Conservation (phyloP, 2,797 vertebrate species). For the Helicolenus hilgendorfi region DNA sequence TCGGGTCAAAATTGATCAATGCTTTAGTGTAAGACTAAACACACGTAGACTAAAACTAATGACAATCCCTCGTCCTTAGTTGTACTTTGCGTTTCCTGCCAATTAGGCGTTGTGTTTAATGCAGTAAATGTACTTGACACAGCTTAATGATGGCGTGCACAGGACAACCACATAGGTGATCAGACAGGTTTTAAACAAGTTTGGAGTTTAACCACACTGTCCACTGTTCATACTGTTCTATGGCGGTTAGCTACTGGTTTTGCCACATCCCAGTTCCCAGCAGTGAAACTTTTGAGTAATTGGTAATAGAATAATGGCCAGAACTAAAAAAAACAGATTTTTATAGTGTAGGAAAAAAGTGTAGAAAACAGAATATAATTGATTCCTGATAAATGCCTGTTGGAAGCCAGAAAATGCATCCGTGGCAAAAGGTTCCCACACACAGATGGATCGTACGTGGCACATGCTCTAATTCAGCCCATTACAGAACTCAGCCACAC, state of each 20-base stretch:
- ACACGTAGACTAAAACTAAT: not conserved
- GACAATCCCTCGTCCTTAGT: not conserved
- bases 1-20: not conserved
- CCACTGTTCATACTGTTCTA: not conserved
- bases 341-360: not conserved
- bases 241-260: not conserved
- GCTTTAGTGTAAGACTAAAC: not conserved
- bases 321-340: not conserved
- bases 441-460: constrained; percentile 15
- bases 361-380: not conserved
- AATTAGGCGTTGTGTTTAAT: not conserved
- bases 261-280: not conserved
- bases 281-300: not conserved
- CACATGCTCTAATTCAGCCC: constrained; percentile 1
- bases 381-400: not conserved
- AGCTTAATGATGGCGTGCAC: not conserved
- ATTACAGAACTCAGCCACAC: constrained; percentile 14
- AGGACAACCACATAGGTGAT: not conserved
- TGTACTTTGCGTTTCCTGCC: not conserved
- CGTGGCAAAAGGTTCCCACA: not conserved
- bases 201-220: not conserved
- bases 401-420: not conserved
- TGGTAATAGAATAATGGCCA: not conserved
- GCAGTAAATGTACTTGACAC: not conserved
- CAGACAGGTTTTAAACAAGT: constrained; percentile 42